A percentile compares a stretch with the other conserved stretches of the same genome.
Conservation (phyloP, 2,888 invertebrate genomes). For the Anorthoa munda region DNA sequence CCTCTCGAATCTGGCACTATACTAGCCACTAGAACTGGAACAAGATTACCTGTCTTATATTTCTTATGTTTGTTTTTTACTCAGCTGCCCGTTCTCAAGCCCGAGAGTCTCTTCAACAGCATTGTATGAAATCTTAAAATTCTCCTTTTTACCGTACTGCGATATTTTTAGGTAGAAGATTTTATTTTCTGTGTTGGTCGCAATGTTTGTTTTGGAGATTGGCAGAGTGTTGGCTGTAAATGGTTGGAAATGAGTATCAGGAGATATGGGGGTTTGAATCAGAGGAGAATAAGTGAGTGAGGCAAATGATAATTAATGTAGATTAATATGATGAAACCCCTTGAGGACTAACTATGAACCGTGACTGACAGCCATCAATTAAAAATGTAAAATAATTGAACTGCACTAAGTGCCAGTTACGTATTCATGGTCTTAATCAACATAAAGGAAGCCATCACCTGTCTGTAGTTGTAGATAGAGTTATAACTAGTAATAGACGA, state of each 20-base stretch:
- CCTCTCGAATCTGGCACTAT: slow-evolving; percentile 43
- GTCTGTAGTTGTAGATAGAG: too few species aligned
- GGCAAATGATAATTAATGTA: neutral
- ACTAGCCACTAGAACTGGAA: slow-evolving; percentile 42
- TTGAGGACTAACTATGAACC: neutral
- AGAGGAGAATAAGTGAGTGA: neutral
- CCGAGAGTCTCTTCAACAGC: slow-evolving; percentile 42
- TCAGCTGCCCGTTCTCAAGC: slow-evolving; percentile 37
- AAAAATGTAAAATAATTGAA: too few species aligned
- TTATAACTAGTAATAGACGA: too few species aligned
- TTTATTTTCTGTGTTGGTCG: slow-evolving; percentile 23
- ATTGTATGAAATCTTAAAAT: slow-evolving; percentile 45
- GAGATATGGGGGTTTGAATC: neutral
- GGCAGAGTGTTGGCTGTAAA: neutral
- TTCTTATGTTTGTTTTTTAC: slow-evolving; percentile 65
- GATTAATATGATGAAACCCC: neutral
- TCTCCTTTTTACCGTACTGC: slow-evolving; percentile 45
- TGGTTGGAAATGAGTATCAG: neutral
- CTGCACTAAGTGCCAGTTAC: too few species aligned
- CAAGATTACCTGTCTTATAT: slow-evolving; percentile 70
- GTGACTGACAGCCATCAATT: neutral
- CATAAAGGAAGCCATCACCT: too few species aligned
- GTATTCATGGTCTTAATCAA: too few species aligned
- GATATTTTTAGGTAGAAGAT: slow-evolving; percentile 39
- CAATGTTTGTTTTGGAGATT: slow-evolving; percentile 18